These are phyloP conservation scores for Cryptomyrus ogoouensis DNA, from an alignment of 2,113 vertebrate genomes.

Conservation along the genomic window DNA sequence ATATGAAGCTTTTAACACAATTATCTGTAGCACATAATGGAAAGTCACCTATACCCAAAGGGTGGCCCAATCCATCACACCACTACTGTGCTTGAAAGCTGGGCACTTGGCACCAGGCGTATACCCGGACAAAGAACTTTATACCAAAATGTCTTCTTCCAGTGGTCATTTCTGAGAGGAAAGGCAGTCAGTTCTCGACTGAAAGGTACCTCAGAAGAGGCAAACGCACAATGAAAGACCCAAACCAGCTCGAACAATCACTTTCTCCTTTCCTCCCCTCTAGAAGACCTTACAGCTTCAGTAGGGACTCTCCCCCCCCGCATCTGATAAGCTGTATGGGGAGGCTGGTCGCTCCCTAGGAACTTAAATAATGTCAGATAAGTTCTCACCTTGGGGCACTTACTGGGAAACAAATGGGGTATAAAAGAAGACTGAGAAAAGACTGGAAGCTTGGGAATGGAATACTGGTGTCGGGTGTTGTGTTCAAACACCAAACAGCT, in stretches of 20 bases:
- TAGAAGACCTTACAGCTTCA: neutral
- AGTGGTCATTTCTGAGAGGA: neutral
- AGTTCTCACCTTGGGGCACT: neutral
- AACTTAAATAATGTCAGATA: neutral
- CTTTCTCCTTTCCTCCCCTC: neutral
- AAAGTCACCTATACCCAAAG: neutral
- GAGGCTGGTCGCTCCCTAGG: neutral
- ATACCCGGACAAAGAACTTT: neutral
- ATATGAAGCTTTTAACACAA: neutral
- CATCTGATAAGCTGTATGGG: neutral
- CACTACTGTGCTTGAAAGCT: neutral
- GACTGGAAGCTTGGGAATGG: neutral
- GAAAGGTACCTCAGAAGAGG: neutral
- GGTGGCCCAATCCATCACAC: neutral
- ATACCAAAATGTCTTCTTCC: neutral
- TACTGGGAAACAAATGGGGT: neutral
- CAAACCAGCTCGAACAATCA: neutral
- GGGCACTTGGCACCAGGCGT: neutral
- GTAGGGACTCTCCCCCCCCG: neutral
- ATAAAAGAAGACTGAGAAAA: neutral
- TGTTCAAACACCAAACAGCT: neutral
- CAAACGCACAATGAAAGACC: neutral
- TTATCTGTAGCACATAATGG: neutral
- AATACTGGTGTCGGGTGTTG: neutral
- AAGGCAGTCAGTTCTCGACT: neutral